Evolutionary conservation across 2,113 vertebrate genomes (phyloP), one percentile per base, ranked within the genome.

Genomic region (Cebus imitator): DNA sequence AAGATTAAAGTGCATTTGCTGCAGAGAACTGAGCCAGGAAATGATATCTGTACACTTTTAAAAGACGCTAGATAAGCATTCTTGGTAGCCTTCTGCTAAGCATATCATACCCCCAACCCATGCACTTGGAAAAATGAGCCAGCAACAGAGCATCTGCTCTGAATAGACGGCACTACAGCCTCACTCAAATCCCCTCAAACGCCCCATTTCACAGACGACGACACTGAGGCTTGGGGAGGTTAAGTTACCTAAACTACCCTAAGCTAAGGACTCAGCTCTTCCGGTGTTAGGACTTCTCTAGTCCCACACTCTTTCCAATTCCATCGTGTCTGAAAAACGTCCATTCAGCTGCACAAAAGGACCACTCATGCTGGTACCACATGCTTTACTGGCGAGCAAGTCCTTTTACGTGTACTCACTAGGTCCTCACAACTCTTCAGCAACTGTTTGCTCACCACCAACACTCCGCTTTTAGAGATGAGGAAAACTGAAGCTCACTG

Each of bases 361-460:
- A 52, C 5, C 27, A 12, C 37, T 68, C 18, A 9, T 1, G 0
- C 0, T 1, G 25, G 9, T 16, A 30, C 23, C 32, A 0, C 8
- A 37, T 3, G 1, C 13, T 32, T 32, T 30, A 14, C 43, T 40
- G 23, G 21, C 6, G 23, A 50, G 45, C n/a, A 18, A 40, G 7
- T 17, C 80, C 32, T 92, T 27, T 8, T 1, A 35, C 9, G 8
- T 0, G 2, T 18, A 75, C 91, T 76, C 78, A 25, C 20, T 43
- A 1, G 7, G 40, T 52, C 70, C 57, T 84, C 40, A 11, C 6
- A 52, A 57, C 18, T 14, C 70, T 50, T 55, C 30, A 5, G 58
- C 17, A 35, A 58, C 3, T 76, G 45, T 72, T 45, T 43, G 14
- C 43, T 18, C 43, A 9, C 48, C 82, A 70, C 82, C 73, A 78